Evolutionary conservation across 1,140 invertebrate genomes (phyloP), one percentile per base, ranked within the genome.

Genomic region (Manduca sexta): DNA sequence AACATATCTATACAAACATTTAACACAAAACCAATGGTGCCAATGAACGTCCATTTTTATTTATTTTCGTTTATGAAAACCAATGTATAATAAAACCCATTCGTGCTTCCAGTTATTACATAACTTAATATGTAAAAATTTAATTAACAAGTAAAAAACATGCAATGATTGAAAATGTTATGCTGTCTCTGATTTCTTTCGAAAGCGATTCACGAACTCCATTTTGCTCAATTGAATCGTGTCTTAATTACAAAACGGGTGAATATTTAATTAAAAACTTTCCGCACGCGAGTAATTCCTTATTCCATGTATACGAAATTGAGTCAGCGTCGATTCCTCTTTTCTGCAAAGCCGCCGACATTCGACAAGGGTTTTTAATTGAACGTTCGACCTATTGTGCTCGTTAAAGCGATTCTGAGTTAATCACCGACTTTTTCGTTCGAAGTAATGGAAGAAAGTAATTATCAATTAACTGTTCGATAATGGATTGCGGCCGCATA

Each of bases 251-350:
- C 77, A 75, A 81, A 80, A 80, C 76, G 64, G 69, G 64, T 82
- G 79, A 82, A 80, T 80, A 80, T 82, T 85, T 83, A 83, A 85
- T 82, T 82, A 85, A 85, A 84, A 83, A 83, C 65, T 85, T 82
- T 75, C 66, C 69, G 71, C 76, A 83, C 76, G 77, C 79, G 78
- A 79, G 73, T 71, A 74, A 83, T 82, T 79, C 73, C 78, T 82
- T 83, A 82, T 77, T 80, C 74, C 75, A 79, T 75, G 77, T 84
- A 83, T 80, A 85, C 73, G 69, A 80, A 75, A 82, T 84, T 76
- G 75, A 81, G 75, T 78, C 74, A 73, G 76, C 65, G 65, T 64
- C 74, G 74, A 80, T 68, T 72, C 65, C 69, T 68, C 64, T 77
- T 69, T 69, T 72, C 71, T 67, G 69, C 69, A 77, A 76, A 74